Evolutionary conservation across 1,140 invertebrate species (phyloP).

Genomic region (Drosophila takahashii): DNA sequence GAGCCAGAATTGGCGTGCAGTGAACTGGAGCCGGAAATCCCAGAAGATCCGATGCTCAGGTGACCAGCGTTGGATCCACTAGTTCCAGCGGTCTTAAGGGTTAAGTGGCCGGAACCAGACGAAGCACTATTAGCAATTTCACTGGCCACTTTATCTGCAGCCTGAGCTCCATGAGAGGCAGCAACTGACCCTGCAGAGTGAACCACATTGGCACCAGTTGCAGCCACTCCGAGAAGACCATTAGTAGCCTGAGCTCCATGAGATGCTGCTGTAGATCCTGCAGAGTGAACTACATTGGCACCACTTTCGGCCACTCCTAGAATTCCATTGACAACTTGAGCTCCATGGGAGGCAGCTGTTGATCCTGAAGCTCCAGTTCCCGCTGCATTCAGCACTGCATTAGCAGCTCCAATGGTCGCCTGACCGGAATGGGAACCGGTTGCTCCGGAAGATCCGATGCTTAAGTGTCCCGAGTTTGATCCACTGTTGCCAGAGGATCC

Average conservation of each 20-base stretch:
- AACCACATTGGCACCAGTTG: constrained; percentile 2
- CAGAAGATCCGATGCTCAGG: constrained; percentile 1
- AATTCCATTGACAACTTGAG: not conserved
- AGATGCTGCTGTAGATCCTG: not conserved
- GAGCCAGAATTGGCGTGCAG: not conserved
- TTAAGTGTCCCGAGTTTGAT: not conserved
- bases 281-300: not conserved
- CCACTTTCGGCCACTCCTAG: not conserved
- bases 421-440: not conserved
- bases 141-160: not conserved
- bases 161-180: not conserved
- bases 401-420: not conserved
- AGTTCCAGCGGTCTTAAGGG: not conserved
- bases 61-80: constrained; percentile 3
- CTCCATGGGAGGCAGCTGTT: not conserved
- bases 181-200: not conserved
- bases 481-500: not conserved
- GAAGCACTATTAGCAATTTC: not conserved
- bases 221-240: not conserved
- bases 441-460: not conserved
- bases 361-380: not conserved
- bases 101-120: not conserved
- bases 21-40: not conserved
- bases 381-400: not conserved
- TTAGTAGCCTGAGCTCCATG: not conserved